These are phyloP conservation scores for Patagioenas fasciata DNA, from an alignment of 2,113 vertebrate genomes.

Conservation along the genomic window DNA sequence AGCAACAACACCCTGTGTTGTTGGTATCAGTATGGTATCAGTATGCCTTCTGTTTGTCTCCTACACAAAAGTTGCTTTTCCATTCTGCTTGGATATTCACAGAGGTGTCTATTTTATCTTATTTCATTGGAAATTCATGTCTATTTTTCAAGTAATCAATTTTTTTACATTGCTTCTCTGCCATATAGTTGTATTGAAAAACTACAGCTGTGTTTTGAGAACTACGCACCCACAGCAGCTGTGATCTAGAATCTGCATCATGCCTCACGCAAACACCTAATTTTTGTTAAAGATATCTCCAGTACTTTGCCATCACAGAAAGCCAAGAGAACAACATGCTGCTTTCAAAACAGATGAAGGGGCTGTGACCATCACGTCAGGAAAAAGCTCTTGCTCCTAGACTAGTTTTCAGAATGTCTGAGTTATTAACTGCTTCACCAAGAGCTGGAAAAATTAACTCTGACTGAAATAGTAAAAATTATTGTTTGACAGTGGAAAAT, in stretches of 20 bases:
- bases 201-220: not conserved
- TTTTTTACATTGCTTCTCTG: not conserved
- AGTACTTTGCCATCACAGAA: not conserved
- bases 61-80: not conserved
- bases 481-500: not conserved
- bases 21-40: not conserved
- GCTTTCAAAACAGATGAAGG: not conserved
- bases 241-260: not conserved
- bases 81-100: not conserved
- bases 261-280: not conserved
- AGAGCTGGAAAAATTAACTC: not conserved
- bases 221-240: not conserved
- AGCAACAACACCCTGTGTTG: not conserved
- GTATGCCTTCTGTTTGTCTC: not conserved
- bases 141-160: not conserved
- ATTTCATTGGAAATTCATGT: not conserved
- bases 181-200: not conserved
- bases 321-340: not conserved
- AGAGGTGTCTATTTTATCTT: not conserved
- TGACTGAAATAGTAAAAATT: not conserved
- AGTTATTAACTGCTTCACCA: not conserved
- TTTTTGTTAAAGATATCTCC: not conserved
- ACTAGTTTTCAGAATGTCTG: not conserved
- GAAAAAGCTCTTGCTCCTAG: not conserved
- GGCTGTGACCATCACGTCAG: not conserved